Evolutionary conservation across 2,113 vertebrate genomes (phyloP).

Genomic region (Cariama cristata): DNA sequence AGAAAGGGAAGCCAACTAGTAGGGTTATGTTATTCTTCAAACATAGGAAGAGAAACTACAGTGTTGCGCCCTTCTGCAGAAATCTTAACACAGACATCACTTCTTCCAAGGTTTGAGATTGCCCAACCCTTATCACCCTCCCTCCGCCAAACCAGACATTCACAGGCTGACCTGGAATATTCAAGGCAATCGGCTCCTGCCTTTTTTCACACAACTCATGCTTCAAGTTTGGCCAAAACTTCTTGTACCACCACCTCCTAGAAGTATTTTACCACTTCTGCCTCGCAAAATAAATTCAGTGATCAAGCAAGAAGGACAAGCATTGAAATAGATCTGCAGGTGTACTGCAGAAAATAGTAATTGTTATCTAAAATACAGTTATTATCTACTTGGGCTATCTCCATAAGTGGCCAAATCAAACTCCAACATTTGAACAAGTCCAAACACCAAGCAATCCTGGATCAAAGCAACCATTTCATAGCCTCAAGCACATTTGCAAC

Average conservation of each 20-base stretch:
- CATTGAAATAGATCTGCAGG: background rate
- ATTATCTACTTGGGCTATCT: background rate
- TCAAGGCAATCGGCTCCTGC: background rate
- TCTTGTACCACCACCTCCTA: background rate
- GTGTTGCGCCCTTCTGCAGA: background rate
- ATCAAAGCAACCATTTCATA: background rate
- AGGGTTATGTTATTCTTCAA: background rate
- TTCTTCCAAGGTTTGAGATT: background rate
- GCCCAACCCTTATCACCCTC: background rate
- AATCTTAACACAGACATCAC: background rate
- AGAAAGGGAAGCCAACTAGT: background rate
- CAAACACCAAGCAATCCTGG: background rate
- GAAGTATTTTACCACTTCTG: background rate
- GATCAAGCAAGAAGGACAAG: background rate
- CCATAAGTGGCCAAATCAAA: background rate
- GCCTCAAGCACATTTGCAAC: background rate
- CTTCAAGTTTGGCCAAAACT: background rate
- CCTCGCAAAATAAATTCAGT: background rate
- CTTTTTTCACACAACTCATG: background rate
- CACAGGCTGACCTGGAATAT: background rate
- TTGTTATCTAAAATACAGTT: background rate
- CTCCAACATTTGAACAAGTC: background rate
- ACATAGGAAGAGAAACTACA: background rate
- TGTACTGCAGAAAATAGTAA: background rate
- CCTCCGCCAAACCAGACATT: background rate